These are phyloP conservation scores for Leuctra nigra DNA, from an alignment of 2,888 invertebrate genomes.

Conservation along the genomic window DNA sequence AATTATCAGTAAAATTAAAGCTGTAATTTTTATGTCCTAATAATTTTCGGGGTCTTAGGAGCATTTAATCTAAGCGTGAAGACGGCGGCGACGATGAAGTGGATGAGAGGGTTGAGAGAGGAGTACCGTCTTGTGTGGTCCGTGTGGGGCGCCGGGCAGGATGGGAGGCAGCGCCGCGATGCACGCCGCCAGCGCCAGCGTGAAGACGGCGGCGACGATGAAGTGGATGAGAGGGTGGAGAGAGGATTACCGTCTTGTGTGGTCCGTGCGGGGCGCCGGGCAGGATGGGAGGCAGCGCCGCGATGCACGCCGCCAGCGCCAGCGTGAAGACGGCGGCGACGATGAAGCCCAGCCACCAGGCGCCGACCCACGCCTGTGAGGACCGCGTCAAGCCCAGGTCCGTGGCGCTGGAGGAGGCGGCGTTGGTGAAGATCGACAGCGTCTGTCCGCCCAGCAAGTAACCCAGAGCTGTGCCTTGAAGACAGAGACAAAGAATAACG, in stretches of 20 bases:
- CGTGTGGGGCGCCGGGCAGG: slow-evolving; percentile 57
- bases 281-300: slow-evolving; percentile 65
- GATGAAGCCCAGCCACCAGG: slow-evolving; percentile 81
- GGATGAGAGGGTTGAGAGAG: too few species aligned
- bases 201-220: too few species aligned
- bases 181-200: slow-evolving; percentile 61
- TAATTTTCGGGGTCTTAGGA: too few species aligned
- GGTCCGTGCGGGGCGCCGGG: too few species aligned
- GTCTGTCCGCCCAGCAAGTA: slow-evolving; percentile 80
- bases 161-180: slow-evolving; percentile 66
- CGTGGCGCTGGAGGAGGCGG: slow-evolving; percentile 52
- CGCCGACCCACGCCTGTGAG: slow-evolving; percentile 75
- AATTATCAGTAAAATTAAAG: too few species aligned
- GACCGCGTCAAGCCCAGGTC: slow-evolving; percentile 63
- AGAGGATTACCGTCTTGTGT: too few species aligned
- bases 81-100: too few species aligned
- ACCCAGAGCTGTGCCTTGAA: slow-evolving; percentile 82
- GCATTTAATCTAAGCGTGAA: too few species aligned
- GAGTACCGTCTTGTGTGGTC: too few species aligned
- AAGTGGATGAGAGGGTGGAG: too few species aligned
- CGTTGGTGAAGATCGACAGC: slow-evolving; percentile 67
- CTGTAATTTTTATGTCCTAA: too few species aligned
- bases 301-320: slow-evolving; percentile 61
- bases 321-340: slow-evolving; percentile 58
- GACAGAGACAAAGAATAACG: slow-evolving; percentile 76